Evolutionary conservation across 2,113 vertebrate genomes (phyloP), one percentile per base, ranked within the genome.

Genomic region (Misgurnus anguillicaudatus): DNA sequence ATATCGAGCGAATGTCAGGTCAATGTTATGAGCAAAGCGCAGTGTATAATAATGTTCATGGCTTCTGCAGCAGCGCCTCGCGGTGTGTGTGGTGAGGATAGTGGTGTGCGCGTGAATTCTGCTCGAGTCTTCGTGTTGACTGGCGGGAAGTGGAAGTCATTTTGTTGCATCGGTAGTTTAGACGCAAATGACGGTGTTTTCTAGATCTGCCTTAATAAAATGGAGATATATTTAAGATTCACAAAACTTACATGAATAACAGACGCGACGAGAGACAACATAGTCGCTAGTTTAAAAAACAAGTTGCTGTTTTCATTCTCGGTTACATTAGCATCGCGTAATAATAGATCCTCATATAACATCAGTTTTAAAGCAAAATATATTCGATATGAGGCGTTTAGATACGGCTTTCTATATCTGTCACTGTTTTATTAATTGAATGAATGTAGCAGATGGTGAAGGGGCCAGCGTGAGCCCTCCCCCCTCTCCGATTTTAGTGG

Each of bases 361-460:
- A n/a, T 21, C 53, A 6, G 60, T 62, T 39, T 5, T 65, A 64
- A 84, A 79, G 75, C 70, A 77, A 82, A 36, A 48, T 82, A 71
- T 78, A 62, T 80, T 85, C 5, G 42, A 53, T n/a, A 11, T 47
- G n/a, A 16, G 14, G 21, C 47, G 60, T 57, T 21, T 39, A 9
- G 47, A 13, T 31, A 14, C 36, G 16, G 45, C 14, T 68, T 47
- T 1, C 60, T 45, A 51, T 58, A 53, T 60, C 17, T 74, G 42
- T 48, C 84, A 80, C 68, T 62, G 84, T 83, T 85, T 83, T 78
- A 70, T 77, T 84, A 82, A 78, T 78, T 77, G 84, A 80, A 76
- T 86, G 80, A 75, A 63, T 87, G 19, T 81, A 64, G 83, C 90
- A 89, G 90, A 92, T 91, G 90, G 85, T 68, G 81, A 42, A 57